Percentiles rank a stretch among this genome's conserved stretches.
Conservation (phyloP, 2,113 vertebrate genomes). For the Haliaeetus leucogaster region DNA sequence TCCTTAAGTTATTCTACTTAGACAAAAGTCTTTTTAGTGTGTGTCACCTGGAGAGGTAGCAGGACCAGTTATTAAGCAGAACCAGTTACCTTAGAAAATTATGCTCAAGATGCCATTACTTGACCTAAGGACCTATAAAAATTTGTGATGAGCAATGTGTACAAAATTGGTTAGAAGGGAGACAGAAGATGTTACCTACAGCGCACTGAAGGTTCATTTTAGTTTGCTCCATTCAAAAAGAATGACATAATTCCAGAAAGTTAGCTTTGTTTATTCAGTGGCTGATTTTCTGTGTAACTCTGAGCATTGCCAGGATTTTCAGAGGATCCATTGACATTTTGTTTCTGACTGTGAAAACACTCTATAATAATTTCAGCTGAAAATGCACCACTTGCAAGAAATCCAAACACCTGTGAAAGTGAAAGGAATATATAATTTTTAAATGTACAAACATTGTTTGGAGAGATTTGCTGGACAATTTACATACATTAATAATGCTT, state of each 20-base stretch:
- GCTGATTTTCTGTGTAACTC: constrained; percentile 55
- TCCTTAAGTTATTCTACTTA: not conserved
- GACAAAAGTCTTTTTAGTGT: not conserved
- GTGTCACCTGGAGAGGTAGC: not conserved
- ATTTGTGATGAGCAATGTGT: fast-evolving
- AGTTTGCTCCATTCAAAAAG: not conserved
- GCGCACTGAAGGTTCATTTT: not conserved
- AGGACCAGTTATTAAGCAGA: not conserved
- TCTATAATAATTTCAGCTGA: constrained; percentile 12
- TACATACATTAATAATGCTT: fast-evolving
- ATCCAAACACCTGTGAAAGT: constrained; percentile 81
- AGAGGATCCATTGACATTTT: fast-evolving
- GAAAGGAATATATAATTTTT: not conserved
- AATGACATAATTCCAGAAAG: not conserved
- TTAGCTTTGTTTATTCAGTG: constrained; percentile 64
- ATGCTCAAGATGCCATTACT: not conserved
- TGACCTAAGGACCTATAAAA: not conserved
- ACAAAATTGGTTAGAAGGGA: not conserved
- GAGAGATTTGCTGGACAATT: not conserved
- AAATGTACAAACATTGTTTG: not conserved
- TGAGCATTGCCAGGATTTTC: not conserved
- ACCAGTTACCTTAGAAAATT: not conserved
- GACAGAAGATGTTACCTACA: not conserved
- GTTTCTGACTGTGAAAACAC: fast-evolving
- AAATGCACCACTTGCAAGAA: constrained; percentile 74